phyloP scores from a whole-genome alignment of 2,113 vertebrate species.

The Channa maculata region DNA sequence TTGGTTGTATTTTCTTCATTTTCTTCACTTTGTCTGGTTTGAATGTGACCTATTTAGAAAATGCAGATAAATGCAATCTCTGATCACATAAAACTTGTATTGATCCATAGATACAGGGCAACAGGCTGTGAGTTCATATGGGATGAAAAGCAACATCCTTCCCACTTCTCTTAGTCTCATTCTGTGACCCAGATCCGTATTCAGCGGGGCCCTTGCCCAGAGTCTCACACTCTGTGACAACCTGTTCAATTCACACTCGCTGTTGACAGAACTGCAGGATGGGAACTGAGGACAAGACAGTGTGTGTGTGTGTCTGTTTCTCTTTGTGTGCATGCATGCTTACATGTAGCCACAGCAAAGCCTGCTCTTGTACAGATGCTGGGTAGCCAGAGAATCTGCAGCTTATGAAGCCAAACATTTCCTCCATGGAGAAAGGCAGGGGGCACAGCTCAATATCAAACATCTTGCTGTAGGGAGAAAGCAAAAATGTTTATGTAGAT shows the following conservation, averaged over 20 bases:
- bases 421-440: constrained; percentile 98
- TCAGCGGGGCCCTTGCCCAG: constrained; percentile 72
- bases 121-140: constrained; percentile 68
- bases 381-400: constrained; percentile 98
- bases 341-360: constrained; percentile 97
- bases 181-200: constrained; percentile 82
- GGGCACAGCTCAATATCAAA: constrained; percentile 99
- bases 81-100: constrained; percentile 67
- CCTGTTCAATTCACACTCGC: constrained; percentile 79
- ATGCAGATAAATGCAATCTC: constrained; percentile 44
- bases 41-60: constrained; percentile 51
- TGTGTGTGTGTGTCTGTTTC: constrained; percentile 32
- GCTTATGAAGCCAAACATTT: constrained; percentile 99
- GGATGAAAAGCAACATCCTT: constrained; percentile 59
- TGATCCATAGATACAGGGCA: constrained; percentile 56
- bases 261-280: constrained; percentile 65
- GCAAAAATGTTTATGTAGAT: not conserved
- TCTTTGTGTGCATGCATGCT: constrained; percentile 65
- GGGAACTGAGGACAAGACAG: constrained; percentile 29
- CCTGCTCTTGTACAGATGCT: constrained; percentile 97
- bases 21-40: constrained; percentile 15
- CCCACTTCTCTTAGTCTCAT: constrained; percentile 48
- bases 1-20: not conserved
- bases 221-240: constrained; percentile 67
- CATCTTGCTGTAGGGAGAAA: constrained; percentile 91